Base-by-base conservation (phyloP, 2,888 invertebrate genomes). In the Caenorhabditis virilis region DNA sequence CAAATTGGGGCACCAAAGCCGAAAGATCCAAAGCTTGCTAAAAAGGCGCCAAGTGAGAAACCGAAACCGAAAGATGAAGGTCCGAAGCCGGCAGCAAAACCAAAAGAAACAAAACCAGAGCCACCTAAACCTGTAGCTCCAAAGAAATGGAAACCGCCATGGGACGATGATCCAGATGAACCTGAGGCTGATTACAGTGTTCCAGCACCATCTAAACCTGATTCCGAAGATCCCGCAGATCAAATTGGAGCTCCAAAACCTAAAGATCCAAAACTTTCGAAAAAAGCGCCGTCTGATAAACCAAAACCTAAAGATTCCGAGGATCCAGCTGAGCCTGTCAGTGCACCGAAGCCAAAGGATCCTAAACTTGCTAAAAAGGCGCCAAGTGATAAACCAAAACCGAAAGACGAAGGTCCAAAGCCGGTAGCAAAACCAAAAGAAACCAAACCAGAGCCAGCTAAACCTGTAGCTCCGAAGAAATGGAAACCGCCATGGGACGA, bases 171-270 rank as follows among this genome's bases (percentile, higher is more conserved):
- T 27, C 45, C 54, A 20, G 39, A 30, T 4, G 54, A 66, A 43
- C 43, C 54, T 1, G 43, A 35, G 9, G 49, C 57, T 11, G 70
- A 73, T 49, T 64, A 51, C 35, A 64, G 59, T 0, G 30, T 64
- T 4, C 64, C 64, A 5, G 54, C 64, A 0, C 54, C 54, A 1
- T 35, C 46, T 6, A 72, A 62, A n/a, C 49, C 63, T 26, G 26
- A 74, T 18, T 36, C 67, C 2, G 72, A 74, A 42, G 47, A 59
- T 15, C 67, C 69, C 13, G 69, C 67, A 7, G 72, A 72, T 11
- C 54, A 61, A 13, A n/a, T 66, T 1, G 53, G 45, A 6, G 53
- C 36, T 18, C 39, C 55, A 16, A 60, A 55, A 48, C 59, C 50
- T 2, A 49, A 50, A 15, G 50, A 36, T 36, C 61, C 61, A 1